Conservation (phyloP, 2,797 vertebrate species). For the Chloroceryle inda region DNA sequence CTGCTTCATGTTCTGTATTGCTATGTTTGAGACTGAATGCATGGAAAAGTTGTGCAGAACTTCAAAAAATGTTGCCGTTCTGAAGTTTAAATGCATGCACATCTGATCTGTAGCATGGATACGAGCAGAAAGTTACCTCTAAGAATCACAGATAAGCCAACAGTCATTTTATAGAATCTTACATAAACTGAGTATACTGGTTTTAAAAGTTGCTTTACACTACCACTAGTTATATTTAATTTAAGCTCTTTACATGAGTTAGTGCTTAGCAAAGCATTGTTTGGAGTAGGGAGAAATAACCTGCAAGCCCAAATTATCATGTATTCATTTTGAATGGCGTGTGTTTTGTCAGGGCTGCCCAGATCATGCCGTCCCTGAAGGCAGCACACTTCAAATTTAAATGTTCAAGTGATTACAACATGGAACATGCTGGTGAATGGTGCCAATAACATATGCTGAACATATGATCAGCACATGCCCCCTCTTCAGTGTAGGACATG, state of each 20-base stretch:
- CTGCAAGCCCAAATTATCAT: conserved; percentile 59
- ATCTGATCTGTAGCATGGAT: neutral
- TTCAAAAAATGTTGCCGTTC: neutral
- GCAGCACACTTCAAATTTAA: conserved; percentile 37
- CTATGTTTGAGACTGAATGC: neutral
- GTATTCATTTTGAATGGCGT: conserved; percentile 25
- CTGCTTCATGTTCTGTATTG: fast-evolving
- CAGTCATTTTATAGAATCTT: neutral
- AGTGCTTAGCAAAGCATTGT: conserved; percentile 65
- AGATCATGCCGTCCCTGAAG: conserved; percentile 59
- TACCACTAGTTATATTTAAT: conserved; percentile 3
- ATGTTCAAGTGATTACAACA: conserved; percentile 56
- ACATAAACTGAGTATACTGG: conserved; percentile 2
- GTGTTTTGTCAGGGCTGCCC: conserved; percentile 61
- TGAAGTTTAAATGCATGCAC: neutral
- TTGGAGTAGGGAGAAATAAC: conserved; percentile 53
- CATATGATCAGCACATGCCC: conserved; percentile 66
- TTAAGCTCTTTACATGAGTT: neutral
- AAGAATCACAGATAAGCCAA: neutral
- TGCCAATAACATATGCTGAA: conserved; percentile 57
- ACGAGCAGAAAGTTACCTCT: neutral
- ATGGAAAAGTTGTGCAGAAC: neutral
- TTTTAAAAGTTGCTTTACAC: neutral
- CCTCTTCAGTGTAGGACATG: neutral
- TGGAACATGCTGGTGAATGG: conserved; percentile 43